These are phyloP conservation scores for Rhizomys pruinosus DNA, from an alignment of 2,113 vertebrate species.

Conservation along the genomic window DNA sequence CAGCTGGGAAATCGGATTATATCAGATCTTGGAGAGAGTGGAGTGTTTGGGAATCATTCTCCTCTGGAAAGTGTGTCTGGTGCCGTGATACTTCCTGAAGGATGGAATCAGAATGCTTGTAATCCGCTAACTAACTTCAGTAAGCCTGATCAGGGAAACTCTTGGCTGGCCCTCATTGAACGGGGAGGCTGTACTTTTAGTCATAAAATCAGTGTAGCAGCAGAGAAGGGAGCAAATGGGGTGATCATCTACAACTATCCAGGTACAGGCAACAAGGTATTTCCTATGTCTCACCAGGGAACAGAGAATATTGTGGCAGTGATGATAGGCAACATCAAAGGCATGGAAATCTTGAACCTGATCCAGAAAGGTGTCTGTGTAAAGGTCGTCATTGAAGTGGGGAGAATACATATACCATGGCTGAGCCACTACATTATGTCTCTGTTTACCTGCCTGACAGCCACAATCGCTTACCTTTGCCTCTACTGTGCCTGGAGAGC, in stretches of 20 bases:
- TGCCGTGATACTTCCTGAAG: slow-evolving; percentile 59
- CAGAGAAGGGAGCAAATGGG: slow-evolving; percentile 69
- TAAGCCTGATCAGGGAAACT: slow-evolving; percentile 39
- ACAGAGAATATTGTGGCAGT: slow-evolving; percentile 82
- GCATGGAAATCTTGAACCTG: slow-evolving; percentile 82
- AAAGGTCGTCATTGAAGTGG: slow-evolving; percentile 85
- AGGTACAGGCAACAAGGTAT: slow-evolving; percentile 22
- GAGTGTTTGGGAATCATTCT: slow-evolving; percentile 75
- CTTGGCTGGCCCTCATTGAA: slow-evolving; percentile 76
- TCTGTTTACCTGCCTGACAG: slow-evolving; percentile 84
- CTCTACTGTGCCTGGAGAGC: slow-evolving; percentile 71
- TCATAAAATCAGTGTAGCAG: slow-evolving; percentile 63
- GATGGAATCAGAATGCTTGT: slow-evolving; percentile 58
- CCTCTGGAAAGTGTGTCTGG: slow-evolving; percentile 73
- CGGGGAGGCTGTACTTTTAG: slow-evolving; percentile 70
- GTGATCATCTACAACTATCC: slow-evolving; percentile 73
- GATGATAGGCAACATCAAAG: slow-evolving; percentile 86
- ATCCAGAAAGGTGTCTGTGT: slow-evolving; percentile 79
- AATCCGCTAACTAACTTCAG: slow-evolving; percentile 67
- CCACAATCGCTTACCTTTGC: slow-evolving; percentile 80
- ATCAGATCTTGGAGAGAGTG: slow-evolving; percentile 69
- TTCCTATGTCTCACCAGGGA: slow-evolving; percentile 77
- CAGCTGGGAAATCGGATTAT: slow-evolving; percentile 57
- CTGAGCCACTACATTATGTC: slow-evolving; percentile 85
- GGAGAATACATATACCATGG: slow-evolving; percentile 84